These are phyloP conservation scores for Larimichthys polyactis DNA, from an alignment of 2,113 vertebrate genomes.

Conservation along the genomic window DNA sequence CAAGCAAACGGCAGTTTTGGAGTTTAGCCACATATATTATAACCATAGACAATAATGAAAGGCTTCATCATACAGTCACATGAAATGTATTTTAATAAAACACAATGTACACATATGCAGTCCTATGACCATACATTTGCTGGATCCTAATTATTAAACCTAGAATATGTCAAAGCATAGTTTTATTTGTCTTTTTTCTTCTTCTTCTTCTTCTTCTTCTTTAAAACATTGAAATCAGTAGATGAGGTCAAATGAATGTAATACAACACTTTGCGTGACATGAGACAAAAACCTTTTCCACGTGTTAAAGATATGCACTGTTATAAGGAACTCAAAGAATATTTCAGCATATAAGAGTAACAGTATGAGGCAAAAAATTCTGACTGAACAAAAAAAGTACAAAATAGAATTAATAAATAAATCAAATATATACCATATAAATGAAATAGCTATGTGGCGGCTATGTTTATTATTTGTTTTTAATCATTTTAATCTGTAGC, in stretches of 20 bases:
- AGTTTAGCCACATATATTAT: slow-evolving; percentile 68
- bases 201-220: slow-evolving; percentile 49
- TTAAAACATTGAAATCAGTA: slow-evolving; percentile 82
- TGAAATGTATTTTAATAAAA: slow-evolving; percentile 88
- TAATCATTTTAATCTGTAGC: slow-evolving; percentile 83
- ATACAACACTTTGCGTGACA: slow-evolving; percentile 75
- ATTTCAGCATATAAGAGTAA: slow-evolving; percentile 84
- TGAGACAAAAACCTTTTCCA: slow-evolving; percentile 76
- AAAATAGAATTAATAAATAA: slow-evolving; percentile 90
- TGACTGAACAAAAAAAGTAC: slow-evolving; percentile 85
- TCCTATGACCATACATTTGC: slow-evolving; percentile 86
- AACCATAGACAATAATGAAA: slow-evolving; percentile 72
- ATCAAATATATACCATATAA: slow-evolving; percentile 90
- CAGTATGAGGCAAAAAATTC: slow-evolving; percentile 81
- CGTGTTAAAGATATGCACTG: slow-evolving; percentile 83
- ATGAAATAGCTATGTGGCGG: slow-evolving; percentile 86
- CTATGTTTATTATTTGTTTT: slow-evolving; percentile 85
- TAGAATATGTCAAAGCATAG: slow-evolving; percentile 81
- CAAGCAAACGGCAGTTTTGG: slow-evolving; percentile 50
- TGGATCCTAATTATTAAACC: slow-evolving; percentile 83
- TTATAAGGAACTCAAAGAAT: slow-evolving; percentile 83
- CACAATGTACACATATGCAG: slow-evolving; percentile 88
- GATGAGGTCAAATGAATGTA: slow-evolving; percentile 80
- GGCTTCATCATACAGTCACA: slow-evolving; percentile 79
- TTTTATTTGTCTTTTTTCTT: slow-evolving; percentile 55